phyloP scores from a whole-genome alignment of 2,888 invertebrate species.

The Tenthredo notha region DNA sequence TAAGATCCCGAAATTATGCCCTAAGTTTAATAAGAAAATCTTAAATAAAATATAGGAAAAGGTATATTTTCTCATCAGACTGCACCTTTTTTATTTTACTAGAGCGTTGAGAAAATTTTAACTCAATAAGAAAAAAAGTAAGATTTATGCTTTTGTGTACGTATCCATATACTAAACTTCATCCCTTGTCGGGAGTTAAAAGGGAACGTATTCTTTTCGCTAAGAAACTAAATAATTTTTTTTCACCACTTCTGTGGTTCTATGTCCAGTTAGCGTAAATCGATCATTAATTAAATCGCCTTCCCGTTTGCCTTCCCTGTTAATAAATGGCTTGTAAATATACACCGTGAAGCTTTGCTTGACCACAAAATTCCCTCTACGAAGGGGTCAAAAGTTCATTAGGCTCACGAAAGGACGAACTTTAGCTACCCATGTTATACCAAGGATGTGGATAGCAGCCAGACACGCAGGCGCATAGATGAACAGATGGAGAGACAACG shows the following conservation, averaged over 20 bases:
- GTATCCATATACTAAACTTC: not conserved
- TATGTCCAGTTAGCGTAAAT: not conserved
- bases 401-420: conserved; percentile 4
- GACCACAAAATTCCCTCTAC: conserved; percentile 27
- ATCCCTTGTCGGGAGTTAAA: not conserved
- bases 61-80: not conserved
- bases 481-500: not conserved
- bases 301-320: not conserved
- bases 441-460: not conserved
- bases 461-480: not conserved
- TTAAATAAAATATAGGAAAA: not conserved
- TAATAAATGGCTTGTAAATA: conserved; percentile 15
- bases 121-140: no score
- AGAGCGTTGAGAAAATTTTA: not conserved
- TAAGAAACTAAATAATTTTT: not conserved
- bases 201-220: not conserved
- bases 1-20: not conserved
- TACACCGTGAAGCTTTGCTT: not conserved
- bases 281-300: not conserved
- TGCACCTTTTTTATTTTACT: not conserved
- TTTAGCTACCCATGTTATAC: not conserved
- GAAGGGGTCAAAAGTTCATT: conserved; percentile 38
- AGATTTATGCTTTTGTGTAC: no score
- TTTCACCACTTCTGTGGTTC: not conserved
- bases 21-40: not conserved